Conservation (phyloP, 1,140 invertebrate genomes). For the Papilio dardanus region DNA sequence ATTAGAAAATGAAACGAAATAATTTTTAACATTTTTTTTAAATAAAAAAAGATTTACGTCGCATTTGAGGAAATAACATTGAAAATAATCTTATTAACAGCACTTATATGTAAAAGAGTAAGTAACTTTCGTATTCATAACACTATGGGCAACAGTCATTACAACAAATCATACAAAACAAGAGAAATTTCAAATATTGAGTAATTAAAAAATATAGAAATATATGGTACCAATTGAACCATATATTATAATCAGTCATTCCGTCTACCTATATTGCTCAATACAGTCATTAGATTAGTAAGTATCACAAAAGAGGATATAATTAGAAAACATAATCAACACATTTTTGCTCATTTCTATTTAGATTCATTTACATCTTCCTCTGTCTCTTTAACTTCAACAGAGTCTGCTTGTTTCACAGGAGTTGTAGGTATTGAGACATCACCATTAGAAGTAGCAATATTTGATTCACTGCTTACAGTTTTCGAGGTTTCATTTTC, state of each 20-base stretch:
- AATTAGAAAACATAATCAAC: neutral
- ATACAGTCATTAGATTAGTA: neutral
- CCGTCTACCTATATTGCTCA: neutral
- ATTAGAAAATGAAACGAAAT: neutral
- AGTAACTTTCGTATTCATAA: conserved; percentile 17
- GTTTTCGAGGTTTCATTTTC: conserved; percentile 23
- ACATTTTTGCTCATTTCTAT: neutral
- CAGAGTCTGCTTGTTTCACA: neutral
- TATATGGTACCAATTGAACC: neutral
- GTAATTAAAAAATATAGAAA: neutral
- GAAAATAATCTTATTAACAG: neutral
- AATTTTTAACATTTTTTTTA: neutral
- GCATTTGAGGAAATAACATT: neutral
- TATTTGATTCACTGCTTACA: neutral
- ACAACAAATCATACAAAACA: conserved; percentile 23
- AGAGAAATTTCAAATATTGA: neutral
- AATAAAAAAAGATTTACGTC: neutral
- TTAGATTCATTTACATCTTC: conserved; percentile 23
- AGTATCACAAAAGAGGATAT: conserved; percentile 11
- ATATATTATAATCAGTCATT: conserved; percentile 12
- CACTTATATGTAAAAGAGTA: neutral
- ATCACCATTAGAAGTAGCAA: conserved; percentile 7
- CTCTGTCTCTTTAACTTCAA: neutral
- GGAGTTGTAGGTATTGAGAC: neutral
- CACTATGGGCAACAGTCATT: neutral